Base-by-base conservation (phyloP, 1,140 invertebrate genomes). In the Philotrypesis tridentata region DNA sequence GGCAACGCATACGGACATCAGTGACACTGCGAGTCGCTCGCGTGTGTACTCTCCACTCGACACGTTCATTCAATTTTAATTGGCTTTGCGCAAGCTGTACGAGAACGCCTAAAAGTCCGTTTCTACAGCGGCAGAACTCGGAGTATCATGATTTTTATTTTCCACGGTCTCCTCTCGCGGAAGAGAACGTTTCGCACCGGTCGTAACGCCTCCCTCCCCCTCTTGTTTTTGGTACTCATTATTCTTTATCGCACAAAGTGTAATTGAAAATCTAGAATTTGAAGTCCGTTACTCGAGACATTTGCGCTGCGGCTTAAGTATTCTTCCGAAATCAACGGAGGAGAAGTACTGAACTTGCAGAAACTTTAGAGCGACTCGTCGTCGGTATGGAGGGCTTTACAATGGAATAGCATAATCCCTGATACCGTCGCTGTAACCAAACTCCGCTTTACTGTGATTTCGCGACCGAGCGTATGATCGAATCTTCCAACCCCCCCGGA, bases 1-100 rank as follows among this genome's bases (percentile, higher is more conserved):
- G 60, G 7, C 60, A n/a, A 8, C 65, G n/a, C 23, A 27, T 29
- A 27, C n/a, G 31, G 31, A 68, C 65, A 68, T 31, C 25, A 9
- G 9, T 25, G 25, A 65, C 67, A 25, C 29, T 11, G 21, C 67
- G 67, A 70, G 67, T 17, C 25, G 27, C 63, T 65, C 25, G 63
- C 63, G 27, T 29, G 25, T 70, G 29, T 33, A 70, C 27, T 65
- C 11, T 65, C 61, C 67, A 70, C 48, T 55, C 48, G 48, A 17
- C n/a, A n/a, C 17, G 48, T 37, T 31, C 67, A 37, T 70, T 70
- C 67, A 70, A 70, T 70, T 70, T 70, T 70, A 70, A 70, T 70
- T 70, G 67, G 21, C 31, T 70, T 70, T 70, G 31, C 31, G 31
- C 67, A 70, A 70, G 31, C 27, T 29, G 9, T 1, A 23, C 21